phyloP scores from a whole-genome alignment of 1,140 invertebrate genomes.

The Aphelinus certus region DNA sequence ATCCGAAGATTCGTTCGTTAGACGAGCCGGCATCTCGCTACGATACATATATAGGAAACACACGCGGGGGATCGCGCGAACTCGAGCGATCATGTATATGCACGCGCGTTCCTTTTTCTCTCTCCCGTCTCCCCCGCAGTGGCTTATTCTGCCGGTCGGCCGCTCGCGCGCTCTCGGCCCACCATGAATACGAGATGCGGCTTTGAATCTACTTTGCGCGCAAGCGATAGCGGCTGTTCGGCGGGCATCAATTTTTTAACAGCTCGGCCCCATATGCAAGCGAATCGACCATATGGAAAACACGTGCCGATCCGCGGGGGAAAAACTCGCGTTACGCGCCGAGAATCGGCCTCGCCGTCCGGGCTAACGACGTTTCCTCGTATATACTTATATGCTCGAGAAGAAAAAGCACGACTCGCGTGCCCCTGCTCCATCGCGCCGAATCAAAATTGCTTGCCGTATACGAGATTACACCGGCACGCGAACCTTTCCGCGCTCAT shows the following conservation, averaged over 20 bases:
- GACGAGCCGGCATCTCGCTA: neutral
- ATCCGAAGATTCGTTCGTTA: too few species aligned
- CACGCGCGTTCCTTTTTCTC: slow-evolving; percentile 20
- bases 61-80: neutral
- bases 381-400: too few species aligned
- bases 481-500: too few species aligned
- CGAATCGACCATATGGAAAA: slow-evolving; percentile 61
- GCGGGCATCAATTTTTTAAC: slow-evolving; percentile 65
- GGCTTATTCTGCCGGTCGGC: too few species aligned
- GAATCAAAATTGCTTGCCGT: too few species aligned
- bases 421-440: too few species aligned
- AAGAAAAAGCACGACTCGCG: too few species aligned
- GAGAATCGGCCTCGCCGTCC: slow-evolving; percentile 43
- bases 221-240: slow-evolving; percentile 46
- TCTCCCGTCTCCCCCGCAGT: slow-evolving; percentile 30
- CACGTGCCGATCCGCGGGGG: slow-evolving; percentile 50
- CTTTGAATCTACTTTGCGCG: slow-evolving; percentile 64
- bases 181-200: slow-evolving; percentile 65
- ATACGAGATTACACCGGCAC: too few species aligned
- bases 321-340: slow-evolving; percentile 46
- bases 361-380: too few species aligned
- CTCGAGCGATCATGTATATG: neutral
- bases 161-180: slow-evolving; percentile 39
- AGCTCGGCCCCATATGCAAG: slow-evolving; percentile 53
- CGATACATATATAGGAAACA: neutral